Conservation (phyloP, 2,797 vertebrate genomes). For the Oreonectes daqikongensis region DNA sequence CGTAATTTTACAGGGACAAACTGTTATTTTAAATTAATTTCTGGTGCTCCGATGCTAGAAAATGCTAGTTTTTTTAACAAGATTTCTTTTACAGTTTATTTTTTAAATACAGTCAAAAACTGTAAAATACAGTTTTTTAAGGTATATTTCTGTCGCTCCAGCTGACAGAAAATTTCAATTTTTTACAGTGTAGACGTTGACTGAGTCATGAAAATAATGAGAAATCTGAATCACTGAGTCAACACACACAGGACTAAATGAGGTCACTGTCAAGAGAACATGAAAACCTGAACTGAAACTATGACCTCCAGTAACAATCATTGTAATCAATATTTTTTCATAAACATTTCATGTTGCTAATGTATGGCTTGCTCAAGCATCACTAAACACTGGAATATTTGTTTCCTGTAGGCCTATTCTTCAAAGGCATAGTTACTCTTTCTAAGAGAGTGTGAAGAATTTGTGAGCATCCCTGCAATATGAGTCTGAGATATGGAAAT, state of each 20-base stretch:
- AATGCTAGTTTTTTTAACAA: too few relatives aligned
- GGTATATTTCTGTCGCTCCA: too few relatives aligned
- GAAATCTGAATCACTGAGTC: constrained; percentile 26
- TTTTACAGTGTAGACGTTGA: not conserved
- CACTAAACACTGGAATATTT: not conserved
- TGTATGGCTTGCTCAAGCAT: not conserved
- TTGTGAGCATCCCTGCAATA: constrained; percentile 15
- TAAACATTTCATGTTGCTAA: too few relatives aligned
- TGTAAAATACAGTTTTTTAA: too few relatives aligned
- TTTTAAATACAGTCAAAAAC: too few relatives aligned
- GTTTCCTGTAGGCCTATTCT: not conserved
- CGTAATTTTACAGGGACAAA: too few relatives aligned
- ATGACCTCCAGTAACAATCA: too few relatives aligned
- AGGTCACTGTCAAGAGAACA: constrained; percentile 6
- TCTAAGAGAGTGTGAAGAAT: not conserved
- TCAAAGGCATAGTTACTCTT: not conserved
- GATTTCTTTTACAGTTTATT: too few relatives aligned
- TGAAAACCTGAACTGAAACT: not conserved
- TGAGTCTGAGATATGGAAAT: constrained; percentile 21
- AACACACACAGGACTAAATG: not conserved
- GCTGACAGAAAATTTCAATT: too few relatives aligned
- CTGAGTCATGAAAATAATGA: not conserved
- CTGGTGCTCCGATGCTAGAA: too few relatives aligned
- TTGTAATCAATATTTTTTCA: too few relatives aligned
- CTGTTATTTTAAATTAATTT: too few relatives aligned